Percentiles rank a stretch among this genome's conserved stretches.
These are phyloP conservation scores for Protodeltote pygarga DNA, from an alignment of 2,888 invertebrate species.

Conservation along the genomic window DNA sequence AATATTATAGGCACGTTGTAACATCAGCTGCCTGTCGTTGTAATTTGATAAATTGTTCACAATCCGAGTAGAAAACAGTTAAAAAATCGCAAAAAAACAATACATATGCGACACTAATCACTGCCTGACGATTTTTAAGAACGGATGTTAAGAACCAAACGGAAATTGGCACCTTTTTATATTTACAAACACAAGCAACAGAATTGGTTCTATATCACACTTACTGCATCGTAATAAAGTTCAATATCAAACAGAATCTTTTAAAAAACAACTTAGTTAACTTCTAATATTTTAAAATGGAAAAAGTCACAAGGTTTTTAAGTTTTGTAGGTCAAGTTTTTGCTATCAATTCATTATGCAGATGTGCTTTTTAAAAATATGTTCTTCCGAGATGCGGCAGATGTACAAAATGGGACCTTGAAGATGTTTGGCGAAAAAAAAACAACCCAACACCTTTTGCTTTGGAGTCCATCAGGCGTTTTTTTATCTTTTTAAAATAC, in stretches of 20 bases:
- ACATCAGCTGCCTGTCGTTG: conserved; percentile 73
- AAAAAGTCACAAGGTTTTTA: conserved; percentile 57
- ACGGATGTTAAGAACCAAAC: conserved; percentile 80
- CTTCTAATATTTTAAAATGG: conserved; percentile 43
- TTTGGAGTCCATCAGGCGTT: conserved; percentile 61
- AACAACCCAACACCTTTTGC: conserved; percentile 77
- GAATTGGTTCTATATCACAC: conserved; percentile 5
- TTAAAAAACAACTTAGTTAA: conserved; percentile 16
- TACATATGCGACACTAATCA: conserved; percentile 81
- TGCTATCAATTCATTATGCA: conserved; percentile 84
- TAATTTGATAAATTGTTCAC: conserved; percentile 74
- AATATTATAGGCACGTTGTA: conserved; percentile 51
- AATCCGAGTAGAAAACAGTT: conserved; percentile 65
- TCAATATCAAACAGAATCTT: conserved; percentile 20
- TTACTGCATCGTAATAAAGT: conserved; percentile 45
- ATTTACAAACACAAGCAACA: conserved; percentile 38
- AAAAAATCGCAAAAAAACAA: conserved; percentile 76
- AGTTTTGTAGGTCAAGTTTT: conserved; percentile 84
- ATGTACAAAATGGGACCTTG: conserved; percentile 77
- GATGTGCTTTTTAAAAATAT: conserved; percentile 78
- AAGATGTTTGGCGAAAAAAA: conserved; percentile 75
- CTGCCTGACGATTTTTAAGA: conserved; percentile 79
- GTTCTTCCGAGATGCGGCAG: conserved; percentile 76
- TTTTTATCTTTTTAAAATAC: conserved; percentile 57
- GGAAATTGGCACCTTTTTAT: conserved; percentile 85